Evolutionary conservation across 2,797 vertebrate species (phyloP), one percentile per base, ranked within the genome.

Genomic region (Alcedo quadribrachys): DNA sequence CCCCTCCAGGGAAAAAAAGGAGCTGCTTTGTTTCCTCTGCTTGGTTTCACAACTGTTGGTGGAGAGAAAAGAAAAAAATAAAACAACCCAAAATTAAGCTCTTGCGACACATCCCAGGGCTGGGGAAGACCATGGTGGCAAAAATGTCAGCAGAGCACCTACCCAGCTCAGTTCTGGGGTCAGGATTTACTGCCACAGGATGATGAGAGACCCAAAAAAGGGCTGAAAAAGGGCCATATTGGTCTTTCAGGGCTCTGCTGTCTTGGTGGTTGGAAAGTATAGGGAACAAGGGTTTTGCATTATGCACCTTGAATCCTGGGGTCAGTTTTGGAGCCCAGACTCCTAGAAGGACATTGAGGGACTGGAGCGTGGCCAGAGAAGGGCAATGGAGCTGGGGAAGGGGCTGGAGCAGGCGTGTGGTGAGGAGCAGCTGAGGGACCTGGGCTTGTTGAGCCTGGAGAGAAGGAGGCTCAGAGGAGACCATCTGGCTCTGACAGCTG

Each of bases 31-130:
- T 58, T 37, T 66, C 33, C 11, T 43, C 54, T 1, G 54, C 50
- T 35, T 42, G 55, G 15, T 92, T 77, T 90, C 76, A 82, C 79
- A 94, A 90, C 19, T 0, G 0, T 19, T 76, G 22, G 8, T 32
- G 25, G 68, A 9, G 9, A 7, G 5, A 46, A 58, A 65, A 43
- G 3, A 15, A 50, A 19, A 2, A 2, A 12, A 19, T n/a, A 9
- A 61, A 30, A 15, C 27, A n/a, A 22, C 35, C 78, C n/a, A 55
- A 28, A 45, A 35, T n/a, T 27, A 69, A 88, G 30, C 11, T 42
- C 4, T 89, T 93, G 89, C 62, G 2, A 87, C 89, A 93, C 66
- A 70, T 84, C 79, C 75, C 75, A 61, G 75, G 33, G 53, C 35
- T 24, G 55, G 45, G 21, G 35, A n/a, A 2, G 8, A 21, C 57